Conservation (phyloP, 1,140 invertebrate species). For the Globodera rostochiensis region DNA sequence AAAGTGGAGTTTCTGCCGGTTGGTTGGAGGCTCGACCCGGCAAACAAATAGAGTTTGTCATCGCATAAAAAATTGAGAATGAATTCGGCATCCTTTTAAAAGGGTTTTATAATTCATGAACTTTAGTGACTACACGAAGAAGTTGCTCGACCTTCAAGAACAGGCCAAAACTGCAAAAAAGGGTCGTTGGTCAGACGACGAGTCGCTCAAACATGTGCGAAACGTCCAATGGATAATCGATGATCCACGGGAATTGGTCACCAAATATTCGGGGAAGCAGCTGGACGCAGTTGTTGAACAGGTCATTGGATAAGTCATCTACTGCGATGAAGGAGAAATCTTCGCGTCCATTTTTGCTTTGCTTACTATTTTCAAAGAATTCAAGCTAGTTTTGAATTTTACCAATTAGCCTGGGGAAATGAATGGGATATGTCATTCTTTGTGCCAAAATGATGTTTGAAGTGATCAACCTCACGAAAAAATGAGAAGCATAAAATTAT, state of each 20-base stretch:
- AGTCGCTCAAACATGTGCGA: constrained; percentile 75
- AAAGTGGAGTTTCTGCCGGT: constrained; percentile 83
- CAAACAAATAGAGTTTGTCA: constrained; percentile 73
- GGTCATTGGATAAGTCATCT: constrained; percentile 70
- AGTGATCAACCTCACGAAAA: too few relatives aligned
- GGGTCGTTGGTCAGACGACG: constrained; percentile 76
- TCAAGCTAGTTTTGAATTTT: too few relatives aligned
- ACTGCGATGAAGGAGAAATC: too few relatives aligned
- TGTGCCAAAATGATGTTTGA: too few relatives aligned
- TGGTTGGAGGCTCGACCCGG: constrained; percentile 80
- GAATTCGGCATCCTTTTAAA: not conserved
- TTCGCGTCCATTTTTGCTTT: too few relatives aligned
- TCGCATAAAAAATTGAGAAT: constrained; percentile 7
- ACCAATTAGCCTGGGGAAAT: too few relatives aligned
- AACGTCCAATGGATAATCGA: constrained; percentile 85
- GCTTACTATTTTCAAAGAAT: too few relatives aligned
- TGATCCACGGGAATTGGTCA: constrained; percentile 79
- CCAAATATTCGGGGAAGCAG: constrained; percentile 78
- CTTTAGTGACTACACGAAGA: constrained; percentile 65
- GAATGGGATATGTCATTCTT: too few relatives aligned
- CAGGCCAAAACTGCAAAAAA: constrained; percentile 81
- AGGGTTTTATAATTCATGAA: not conserved
- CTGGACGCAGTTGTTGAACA: constrained; percentile 70
- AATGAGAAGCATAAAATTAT: too few relatives aligned
- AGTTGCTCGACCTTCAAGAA: constrained; percentile 84